Evolutionary conservation across 2,888 invertebrate species (phyloP).

Genomic region (Macaria notata): DNA sequence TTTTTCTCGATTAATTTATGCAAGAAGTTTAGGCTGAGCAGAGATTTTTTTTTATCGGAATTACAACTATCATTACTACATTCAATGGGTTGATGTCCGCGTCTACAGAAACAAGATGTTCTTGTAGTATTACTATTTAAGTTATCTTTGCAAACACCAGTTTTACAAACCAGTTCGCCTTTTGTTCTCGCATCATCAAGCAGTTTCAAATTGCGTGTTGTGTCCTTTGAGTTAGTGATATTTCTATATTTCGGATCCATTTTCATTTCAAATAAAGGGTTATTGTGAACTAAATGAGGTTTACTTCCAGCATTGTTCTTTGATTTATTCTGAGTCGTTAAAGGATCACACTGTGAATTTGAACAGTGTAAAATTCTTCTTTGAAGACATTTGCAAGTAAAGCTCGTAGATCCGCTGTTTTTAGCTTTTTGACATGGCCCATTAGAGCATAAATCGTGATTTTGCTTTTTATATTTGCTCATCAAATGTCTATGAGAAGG

Average conservation of each 20-base stretch:
- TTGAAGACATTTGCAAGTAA: slow-evolving; percentile 38
- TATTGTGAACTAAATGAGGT: background rate
- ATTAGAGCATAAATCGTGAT: background rate
- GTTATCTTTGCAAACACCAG: slow-evolving; percentile 20
- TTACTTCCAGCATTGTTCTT: too few species aligned
- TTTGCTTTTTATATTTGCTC: slow-evolving; percentile 2
- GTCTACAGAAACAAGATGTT: slow-evolving; percentile 15
- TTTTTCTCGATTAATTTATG: background rate
- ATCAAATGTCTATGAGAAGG: slow-evolving; percentile 20
- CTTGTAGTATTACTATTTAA: slow-evolving; percentile 1
- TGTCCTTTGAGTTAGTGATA: slow-evolving; percentile 47
- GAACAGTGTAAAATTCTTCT: slow-evolving; percentile 36
- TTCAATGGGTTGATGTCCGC: slow-evolving; percentile 8
- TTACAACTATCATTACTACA: slow-evolving; percentile 15
- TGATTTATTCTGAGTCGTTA: background rate
- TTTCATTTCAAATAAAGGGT: slow-evolving; percentile 40
- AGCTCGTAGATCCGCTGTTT: slow-evolving; percentile 36
- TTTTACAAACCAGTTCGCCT: slow-evolving; percentile 23
- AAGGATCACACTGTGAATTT: slow-evolving; percentile 38
- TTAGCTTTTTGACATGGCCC: slow-evolving; percentile 33
- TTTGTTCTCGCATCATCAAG: slow-evolving; percentile 17
- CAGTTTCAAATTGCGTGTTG: slow-evolving; percentile 34
- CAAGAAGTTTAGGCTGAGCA: too few species aligned
- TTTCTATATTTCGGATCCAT: slow-evolving; percentile 46
- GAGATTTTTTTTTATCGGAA: too few species aligned